Evolutionary conservation across 2,113 vertebrate species (phyloP).

Genomic region (Microtus montanus): DNA sequence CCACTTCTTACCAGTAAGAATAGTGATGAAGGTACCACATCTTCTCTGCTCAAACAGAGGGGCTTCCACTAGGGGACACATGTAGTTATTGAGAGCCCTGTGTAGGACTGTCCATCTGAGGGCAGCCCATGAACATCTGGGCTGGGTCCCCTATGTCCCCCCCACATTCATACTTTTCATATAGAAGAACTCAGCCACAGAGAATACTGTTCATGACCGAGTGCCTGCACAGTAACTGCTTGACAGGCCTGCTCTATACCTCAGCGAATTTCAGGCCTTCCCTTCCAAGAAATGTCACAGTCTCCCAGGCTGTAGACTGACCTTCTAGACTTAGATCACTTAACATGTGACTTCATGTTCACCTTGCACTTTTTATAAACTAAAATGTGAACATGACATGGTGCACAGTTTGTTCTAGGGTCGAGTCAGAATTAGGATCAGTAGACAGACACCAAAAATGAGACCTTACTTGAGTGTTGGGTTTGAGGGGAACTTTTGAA

Average conservation of each 20-base stretch:
- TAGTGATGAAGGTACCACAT: not conserved
- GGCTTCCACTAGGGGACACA: not conserved
- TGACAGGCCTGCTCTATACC: too few species aligned
- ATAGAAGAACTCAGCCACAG: not conserved
- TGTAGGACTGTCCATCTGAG: not conserved
- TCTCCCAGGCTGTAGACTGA: too few species aligned
- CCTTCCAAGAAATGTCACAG: too few species aligned
- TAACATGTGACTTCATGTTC: not conserved
- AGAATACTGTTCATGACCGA: not conserved
- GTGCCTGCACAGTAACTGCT: too few species aligned
- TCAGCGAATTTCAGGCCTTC: too few species aligned
- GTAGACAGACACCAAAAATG: not conserved
- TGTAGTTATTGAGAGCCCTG: not conserved
- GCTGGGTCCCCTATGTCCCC: not conserved
- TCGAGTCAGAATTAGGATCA: not conserved
- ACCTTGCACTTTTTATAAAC: not conserved
- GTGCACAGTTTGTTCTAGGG: not conserved
- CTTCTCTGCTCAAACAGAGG: too few species aligned
- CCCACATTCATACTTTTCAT: fast-evolving
- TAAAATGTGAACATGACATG: not conserved
- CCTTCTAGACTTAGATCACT: not conserved
- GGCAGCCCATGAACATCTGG: not conserved
- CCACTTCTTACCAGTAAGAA: not conserved
- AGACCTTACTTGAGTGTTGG: not conserved
- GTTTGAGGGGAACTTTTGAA: not conserved